phyloP scores from a whole-genome alignment of 2,797 vertebrate genomes.

The Girardinus metallicus region DNA sequence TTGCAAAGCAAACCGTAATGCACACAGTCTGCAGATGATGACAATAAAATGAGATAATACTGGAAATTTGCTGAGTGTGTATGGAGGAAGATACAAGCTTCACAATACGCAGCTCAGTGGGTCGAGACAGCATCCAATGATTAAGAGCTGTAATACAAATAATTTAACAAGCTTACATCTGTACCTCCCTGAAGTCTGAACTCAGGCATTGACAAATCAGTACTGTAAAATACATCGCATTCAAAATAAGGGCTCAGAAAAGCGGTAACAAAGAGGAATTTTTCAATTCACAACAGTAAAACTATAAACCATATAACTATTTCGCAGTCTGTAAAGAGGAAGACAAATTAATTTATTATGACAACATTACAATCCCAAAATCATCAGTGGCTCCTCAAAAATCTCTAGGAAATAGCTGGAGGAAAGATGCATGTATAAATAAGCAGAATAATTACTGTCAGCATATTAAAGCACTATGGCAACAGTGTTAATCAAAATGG shows the following conservation, averaged over 20 bases:
- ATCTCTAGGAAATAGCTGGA: slow-evolving; percentile 29
- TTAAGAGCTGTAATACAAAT: slow-evolving; percentile 24
- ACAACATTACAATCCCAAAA: slow-evolving; percentile 18
- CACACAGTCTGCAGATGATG: not conserved
- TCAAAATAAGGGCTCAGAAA: not conserved
- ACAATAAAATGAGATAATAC: not conserved
- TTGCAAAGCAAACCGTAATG: not conserved
- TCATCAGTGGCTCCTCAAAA: slow-evolving; percentile 18
- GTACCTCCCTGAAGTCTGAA: slow-evolving; percentile 8
- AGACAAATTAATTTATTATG: slow-evolving; percentile 47
- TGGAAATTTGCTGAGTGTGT: not conserved
- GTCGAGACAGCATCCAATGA: slow-evolving; percentile 23
- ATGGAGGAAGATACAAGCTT: slow-evolving; percentile 5
- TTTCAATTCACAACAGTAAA: slow-evolving; percentile 17
- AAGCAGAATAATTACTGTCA: slow-evolving; percentile 55
- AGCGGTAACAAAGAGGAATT: not conserved
- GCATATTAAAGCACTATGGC: slow-evolving; percentile 53
- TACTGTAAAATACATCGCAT: not conserved
- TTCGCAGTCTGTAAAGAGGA: slow-evolving; percentile 19
- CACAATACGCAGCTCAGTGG: slow-evolving; percentile 19
- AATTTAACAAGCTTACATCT: slow-evolving; percentile 28
- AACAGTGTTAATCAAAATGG: slow-evolving; percentile 32
- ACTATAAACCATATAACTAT: slow-evolving; percentile 23
- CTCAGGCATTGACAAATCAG: slow-evolving; percentile 10
- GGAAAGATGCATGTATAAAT: slow-evolving; percentile 50